A percentile compares a stretch with the other conserved stretches of the same genome.
phyloP scores from a whole-genome alignment of 2,797 vertebrate genomes.

The Urosaurus nigricauda region DNA sequence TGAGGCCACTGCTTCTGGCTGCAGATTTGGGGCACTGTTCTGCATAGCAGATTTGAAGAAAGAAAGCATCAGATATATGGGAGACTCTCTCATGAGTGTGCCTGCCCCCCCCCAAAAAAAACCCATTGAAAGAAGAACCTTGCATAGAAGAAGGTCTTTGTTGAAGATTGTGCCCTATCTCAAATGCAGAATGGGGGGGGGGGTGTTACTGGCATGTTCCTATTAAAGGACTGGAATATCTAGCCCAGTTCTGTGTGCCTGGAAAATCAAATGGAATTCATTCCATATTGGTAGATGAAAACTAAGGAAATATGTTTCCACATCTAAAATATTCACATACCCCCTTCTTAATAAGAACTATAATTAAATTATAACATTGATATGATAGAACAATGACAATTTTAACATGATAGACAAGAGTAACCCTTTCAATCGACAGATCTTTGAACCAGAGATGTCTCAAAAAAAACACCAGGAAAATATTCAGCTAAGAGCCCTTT shows the following conservation, averaged over 20 bases:
- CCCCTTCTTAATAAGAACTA: not conserved
- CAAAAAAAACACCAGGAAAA: not conserved
- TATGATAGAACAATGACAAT: not conserved
- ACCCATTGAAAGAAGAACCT: not conserved
- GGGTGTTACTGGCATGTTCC: not conserved
- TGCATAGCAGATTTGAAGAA: not conserved
- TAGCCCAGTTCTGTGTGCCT: not conserved
- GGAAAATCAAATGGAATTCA: not conserved
- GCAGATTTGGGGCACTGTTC: not conserved
- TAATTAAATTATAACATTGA: not conserved
- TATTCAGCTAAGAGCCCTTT: not conserved
- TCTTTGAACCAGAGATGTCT: no score
- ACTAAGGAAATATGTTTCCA: no score
- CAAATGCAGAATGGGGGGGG: not conserved
- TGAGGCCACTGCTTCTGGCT: not conserved
- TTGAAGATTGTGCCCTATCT: not conserved
- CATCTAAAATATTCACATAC: not conserved
- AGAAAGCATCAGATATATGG: not conserved
- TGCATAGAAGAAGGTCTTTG: not conserved
- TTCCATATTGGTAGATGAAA: not conserved
- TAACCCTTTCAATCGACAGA: no score
- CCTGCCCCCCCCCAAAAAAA: not conserved
- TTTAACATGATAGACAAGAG: no score
- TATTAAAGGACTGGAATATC: not conserved
- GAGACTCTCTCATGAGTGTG: not conserved